phyloP scores from a whole-genome alignment of 2,888 invertebrate species.

The Merodon equestris region DNA sequence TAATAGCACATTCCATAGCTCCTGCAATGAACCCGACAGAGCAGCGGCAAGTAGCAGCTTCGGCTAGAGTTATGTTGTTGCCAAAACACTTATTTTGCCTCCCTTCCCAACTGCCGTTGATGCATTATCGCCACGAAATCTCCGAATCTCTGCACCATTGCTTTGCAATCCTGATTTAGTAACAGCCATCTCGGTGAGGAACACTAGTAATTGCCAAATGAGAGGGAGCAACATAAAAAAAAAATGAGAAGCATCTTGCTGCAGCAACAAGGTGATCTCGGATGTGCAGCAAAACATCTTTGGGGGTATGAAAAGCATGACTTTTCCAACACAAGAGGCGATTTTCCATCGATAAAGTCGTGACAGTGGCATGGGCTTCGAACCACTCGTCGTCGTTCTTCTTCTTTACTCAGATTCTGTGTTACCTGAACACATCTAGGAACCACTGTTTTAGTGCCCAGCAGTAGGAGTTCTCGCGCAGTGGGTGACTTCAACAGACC shows the following conservation, averaged over 20 bases:
- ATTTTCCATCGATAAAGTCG: constrained; percentile 71
- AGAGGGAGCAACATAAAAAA: constrained; percentile 40
- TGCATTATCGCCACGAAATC: constrained; percentile 59
- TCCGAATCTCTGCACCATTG: constrained; percentile 13
- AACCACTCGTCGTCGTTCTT: neutral
- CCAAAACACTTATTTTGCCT: constrained; percentile 60
- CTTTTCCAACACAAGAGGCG: constrained; percentile 71
- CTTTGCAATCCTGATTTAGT: constrained; percentile 57
- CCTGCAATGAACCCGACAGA: neutral
- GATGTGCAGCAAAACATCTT: constrained; percentile 69
- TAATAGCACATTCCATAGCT: constrained; percentile 42
- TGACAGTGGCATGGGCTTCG: constrained; percentile 68
- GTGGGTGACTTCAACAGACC: constrained; percentile 61
- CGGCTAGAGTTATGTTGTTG: constrained; percentile 57
- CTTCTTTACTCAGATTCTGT: constrained; percentile 33
- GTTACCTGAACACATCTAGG: constrained; percentile 62
- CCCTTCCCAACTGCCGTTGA: constrained; percentile 38
- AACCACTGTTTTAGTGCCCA: constrained; percentile 66
- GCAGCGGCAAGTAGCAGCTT: too few relatives aligned
- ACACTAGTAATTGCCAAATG: constrained; percentile 53
- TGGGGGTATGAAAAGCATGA: constrained; percentile 71
- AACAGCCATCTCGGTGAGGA: constrained; percentile 51
- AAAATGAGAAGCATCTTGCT: neutral
- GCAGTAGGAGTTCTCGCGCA: constrained; percentile 64
- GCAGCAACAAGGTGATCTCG: constrained; percentile 56